Percentiles rank a stretch among this genome's conserved stretches.
phyloP scores from a whole-genome alignment of 2,797 vertebrate genomes.

The Australoheros facetus region DNA sequence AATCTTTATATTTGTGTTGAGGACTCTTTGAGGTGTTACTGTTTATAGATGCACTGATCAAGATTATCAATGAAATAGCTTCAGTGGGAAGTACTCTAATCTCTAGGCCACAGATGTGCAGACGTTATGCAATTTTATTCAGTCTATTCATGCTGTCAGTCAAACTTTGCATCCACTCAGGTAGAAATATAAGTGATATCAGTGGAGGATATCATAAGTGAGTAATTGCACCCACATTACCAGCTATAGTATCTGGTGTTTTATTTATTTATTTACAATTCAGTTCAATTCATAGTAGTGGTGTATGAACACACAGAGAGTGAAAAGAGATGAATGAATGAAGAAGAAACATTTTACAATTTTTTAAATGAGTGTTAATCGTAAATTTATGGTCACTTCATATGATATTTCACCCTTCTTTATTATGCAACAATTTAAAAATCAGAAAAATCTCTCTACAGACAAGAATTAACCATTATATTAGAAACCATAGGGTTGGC shows the following conservation, averaged over 20 bases:
- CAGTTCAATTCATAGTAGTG: no score
- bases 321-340: no score
- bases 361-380: background rate
- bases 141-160: background rate
- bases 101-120: background rate
- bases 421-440: no score
- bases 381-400: background rate
- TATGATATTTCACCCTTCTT: no score
- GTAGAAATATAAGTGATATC: background rate
- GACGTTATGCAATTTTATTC: background rate
- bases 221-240: no score
- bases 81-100: background rate
- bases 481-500: no score
- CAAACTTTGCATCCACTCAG: background rate
- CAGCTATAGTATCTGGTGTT: no score
- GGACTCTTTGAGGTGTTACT: background rate
- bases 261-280: no score
- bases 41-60: background rate
- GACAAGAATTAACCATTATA: no score
- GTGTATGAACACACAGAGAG: no score
- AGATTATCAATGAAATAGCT: background rate
- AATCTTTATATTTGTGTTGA: background rate
- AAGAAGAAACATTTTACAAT: background rate
- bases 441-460: no score
- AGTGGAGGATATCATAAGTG: background rate